Conservation (phyloP, 2,113 vertebrate genomes). For the Corvus hawaiiensis region DNA sequence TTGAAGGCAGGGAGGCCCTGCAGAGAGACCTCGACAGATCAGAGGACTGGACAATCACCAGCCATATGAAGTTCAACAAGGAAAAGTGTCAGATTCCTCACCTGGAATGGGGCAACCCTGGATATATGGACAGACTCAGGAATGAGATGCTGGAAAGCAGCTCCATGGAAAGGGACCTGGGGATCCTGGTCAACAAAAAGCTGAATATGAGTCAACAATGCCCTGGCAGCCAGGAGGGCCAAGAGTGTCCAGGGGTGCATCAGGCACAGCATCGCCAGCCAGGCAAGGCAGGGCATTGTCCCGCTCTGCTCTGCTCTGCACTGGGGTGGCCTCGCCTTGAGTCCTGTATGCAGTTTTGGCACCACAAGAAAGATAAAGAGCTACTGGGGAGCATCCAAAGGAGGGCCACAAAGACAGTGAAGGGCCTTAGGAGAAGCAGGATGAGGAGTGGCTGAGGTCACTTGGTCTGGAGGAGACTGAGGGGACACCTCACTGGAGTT, state of each 20-base stretch:
- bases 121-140: not conserved
- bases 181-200: not conserved
- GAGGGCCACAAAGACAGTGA: not conserved
- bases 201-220: not conserved
- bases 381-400: not conserved
- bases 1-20: not conserved
- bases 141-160: not conserved
- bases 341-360: not conserved
- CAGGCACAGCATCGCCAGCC: not conserved
- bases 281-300: not conserved
- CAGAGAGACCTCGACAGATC: not conserved
- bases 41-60: not conserved
- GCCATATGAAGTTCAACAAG: not conserved
- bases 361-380: not conserved
- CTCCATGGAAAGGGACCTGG: not conserved
- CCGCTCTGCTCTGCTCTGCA: not conserved
- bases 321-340: fast-evolving
- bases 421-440: not conserved
- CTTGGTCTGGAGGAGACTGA: not conserved
- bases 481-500: not conserved
- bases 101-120: no score
- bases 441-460: not conserved
- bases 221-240: not conserved
- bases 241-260: fast-evolving
- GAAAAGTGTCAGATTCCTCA: not conserved